Evolutionary conservation across 2,888 invertebrate species (phyloP), one percentile per base, ranked within the genome.

Genomic region (Lycocerus yunnanus): DNA sequence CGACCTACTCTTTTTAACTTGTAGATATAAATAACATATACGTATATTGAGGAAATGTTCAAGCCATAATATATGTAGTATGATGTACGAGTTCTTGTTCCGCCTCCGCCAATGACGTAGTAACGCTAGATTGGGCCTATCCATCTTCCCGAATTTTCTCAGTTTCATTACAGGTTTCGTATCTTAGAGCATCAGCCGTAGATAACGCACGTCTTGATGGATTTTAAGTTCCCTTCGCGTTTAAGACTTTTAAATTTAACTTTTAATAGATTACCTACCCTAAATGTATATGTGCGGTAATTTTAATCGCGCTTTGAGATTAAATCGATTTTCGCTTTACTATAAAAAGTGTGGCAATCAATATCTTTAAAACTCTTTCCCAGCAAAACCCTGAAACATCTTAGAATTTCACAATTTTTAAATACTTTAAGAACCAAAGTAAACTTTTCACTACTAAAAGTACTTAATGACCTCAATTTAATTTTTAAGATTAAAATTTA

Each of bases 101-200:
- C 78, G 76, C 74, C 77, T 77, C 70, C 77, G 74, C 70, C 65
- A 68, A 77, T 78, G 79, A 78, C 79, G 79, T 77, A 72, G 77
- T 74, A 75, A 72, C 77, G 73, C 74, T 72, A 83, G 82, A 84
- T 84, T 82, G 82, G 61, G 81, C 76, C 82, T 78, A 84, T 83
- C 81, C 80, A 82, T 83, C 84, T 82, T 83, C 81, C 72, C 75
- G 80, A 78, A 78, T 81, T 83, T 82, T 80, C 80, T 72, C 79
- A 78, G 81, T 82, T 81, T 81, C 82, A 81, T 82, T 83, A 81
- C 78, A 77, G 79, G 78, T 80, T 81, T 81, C 80, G 77, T 76
- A 78, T 79, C 78, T 76, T 75, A 71, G 74, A 75, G 80, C 73
- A 70, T 66, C 69, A 68, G 70, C 68, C 72, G 70, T 73, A 75